A percentile compares a stretch with the other conserved stretches of the same genome.
These are phyloP conservation scores for Patella pellucida DNA, from an alignment of 2,888 invertebrate genomes.

Conservation along the genomic window DNA sequence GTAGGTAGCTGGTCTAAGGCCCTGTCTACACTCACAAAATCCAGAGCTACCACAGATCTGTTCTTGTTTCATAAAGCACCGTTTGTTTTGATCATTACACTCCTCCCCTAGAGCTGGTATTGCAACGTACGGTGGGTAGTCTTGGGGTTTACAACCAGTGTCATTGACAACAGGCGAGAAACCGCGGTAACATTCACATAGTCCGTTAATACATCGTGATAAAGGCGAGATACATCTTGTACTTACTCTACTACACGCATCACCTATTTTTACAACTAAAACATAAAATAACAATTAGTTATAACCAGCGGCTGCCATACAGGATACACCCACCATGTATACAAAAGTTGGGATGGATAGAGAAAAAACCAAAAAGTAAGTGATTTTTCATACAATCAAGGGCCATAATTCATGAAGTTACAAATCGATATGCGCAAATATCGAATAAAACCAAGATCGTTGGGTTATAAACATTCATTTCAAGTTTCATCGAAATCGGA, in stretches of 20 bases:
- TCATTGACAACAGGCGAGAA: not conserved
- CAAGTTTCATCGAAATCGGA: too few relatives aligned
- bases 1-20: not conserved
- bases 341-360: too few relatives aligned
- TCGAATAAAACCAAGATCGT: too few relatives aligned
- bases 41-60: not conserved
- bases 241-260: not conserved
- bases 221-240: not conserved
- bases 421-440: too few relatives aligned
- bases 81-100: not conserved
- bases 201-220: not conserved
- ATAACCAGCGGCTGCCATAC: too few relatives aligned
- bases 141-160: not conserved
- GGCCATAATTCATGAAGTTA: too few relatives aligned
- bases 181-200: slow-evolving; percentile 1
- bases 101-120: not conserved
- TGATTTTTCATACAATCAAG: too few relatives aligned
- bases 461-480: too few relatives aligned
- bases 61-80: not conserved
- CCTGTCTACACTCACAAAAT: not conserved
- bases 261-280: not conserved
- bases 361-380: too few relatives aligned
- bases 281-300: not conserved
- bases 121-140: not conserved
- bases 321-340: too few relatives aligned